These are phyloP conservation scores for Pammene fasciana DNA, from an alignment of 2,888 invertebrate species.

Conservation along the genomic window DNA sequence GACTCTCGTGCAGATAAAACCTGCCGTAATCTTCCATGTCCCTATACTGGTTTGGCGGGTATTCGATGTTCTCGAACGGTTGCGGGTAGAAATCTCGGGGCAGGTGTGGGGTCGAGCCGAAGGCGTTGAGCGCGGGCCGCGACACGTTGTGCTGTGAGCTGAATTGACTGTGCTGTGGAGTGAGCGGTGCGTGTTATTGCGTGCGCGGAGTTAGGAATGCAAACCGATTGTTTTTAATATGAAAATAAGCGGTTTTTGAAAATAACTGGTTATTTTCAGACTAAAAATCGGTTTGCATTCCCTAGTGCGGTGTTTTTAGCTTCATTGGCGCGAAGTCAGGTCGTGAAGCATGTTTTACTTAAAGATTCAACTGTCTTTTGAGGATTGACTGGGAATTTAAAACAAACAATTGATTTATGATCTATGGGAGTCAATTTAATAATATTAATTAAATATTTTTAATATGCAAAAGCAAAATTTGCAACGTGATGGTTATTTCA, in stretches of 20 bases:
- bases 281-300: too few species aligned
- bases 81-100: slow-evolving; percentile 62
- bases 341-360: not conserved
- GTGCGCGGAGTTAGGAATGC: slow-evolving; percentile 2
- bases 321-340: too few species aligned
- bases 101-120: slow-evolving; percentile 81
- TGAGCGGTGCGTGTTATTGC: slow-evolving; percentile 35
- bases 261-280: too few species aligned
- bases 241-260: too few species aligned
- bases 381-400: too few species aligned
- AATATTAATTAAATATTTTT: too few species aligned
- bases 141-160: slow-evolving; percentile 82
- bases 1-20: slow-evolving; percentile 89
- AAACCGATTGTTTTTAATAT: too few species aligned
- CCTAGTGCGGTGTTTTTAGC: too few species aligned
- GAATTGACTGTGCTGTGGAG: slow-evolving; percentile 81
- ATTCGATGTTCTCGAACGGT: slow-evolving; percentile 48
- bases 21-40: slow-evolving; percentile 68
- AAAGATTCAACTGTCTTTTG: not conserved
- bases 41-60: slow-evolving; percentile 55
- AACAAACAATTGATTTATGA: too few species aligned
- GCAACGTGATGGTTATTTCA: too few species aligned
- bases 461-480: too few species aligned
- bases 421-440: too few species aligned
- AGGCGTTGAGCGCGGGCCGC: slow-evolving; percentile 60